phyloP scores from a whole-genome alignment of 2,113 vertebrate species.

The Sinocyclocheilus anophthalmus region DNA sequence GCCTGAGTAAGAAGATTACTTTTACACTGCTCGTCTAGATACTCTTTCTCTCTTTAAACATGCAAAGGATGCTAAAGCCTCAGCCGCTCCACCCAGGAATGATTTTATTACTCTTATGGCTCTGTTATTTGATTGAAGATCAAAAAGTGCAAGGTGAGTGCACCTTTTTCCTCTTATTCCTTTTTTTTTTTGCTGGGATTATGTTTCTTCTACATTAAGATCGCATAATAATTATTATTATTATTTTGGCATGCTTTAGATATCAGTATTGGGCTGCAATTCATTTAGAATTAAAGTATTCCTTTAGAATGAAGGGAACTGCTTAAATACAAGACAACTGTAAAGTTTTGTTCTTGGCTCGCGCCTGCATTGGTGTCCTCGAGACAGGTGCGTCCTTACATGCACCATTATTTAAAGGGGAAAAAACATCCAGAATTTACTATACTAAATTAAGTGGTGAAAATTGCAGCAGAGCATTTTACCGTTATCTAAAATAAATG shows the following conservation, averaged over 20 bases:
- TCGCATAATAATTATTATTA: too few species aligned
- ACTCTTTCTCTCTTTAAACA: constrained; percentile 72
- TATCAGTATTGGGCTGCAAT: too few species aligned
- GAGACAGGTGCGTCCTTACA: constrained; percentile 38
- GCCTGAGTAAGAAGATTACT: constrained; percentile 87
- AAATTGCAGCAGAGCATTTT: background rate
- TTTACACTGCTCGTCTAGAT: constrained; percentile 66
- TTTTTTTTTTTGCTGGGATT: background rate
- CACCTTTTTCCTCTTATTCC: constrained; percentile 13
- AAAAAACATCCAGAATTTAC: background rate
- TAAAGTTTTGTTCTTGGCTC: constrained; percentile 37
- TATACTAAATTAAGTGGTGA: background rate
- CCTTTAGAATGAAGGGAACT: background rate
- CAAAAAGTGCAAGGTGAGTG: constrained; percentile 95
- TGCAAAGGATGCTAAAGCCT: constrained; percentile 89
- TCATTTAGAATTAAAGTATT: background rate
- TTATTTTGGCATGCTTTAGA: background rate
- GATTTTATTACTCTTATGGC: constrained; percentile 86
- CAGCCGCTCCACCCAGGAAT: constrained; percentile 84
- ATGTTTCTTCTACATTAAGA: background rate
- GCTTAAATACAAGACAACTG: constrained; percentile 4
- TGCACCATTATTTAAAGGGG: background rate
- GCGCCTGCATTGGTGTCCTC: constrained; percentile 5
- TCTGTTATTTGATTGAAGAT: constrained; percentile 93
- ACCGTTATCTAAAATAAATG: constrained; percentile 9